Evolutionary conservation across 2,888 invertebrate genomes (phyloP).

Genomic region (Mycogona germanica): DNA sequence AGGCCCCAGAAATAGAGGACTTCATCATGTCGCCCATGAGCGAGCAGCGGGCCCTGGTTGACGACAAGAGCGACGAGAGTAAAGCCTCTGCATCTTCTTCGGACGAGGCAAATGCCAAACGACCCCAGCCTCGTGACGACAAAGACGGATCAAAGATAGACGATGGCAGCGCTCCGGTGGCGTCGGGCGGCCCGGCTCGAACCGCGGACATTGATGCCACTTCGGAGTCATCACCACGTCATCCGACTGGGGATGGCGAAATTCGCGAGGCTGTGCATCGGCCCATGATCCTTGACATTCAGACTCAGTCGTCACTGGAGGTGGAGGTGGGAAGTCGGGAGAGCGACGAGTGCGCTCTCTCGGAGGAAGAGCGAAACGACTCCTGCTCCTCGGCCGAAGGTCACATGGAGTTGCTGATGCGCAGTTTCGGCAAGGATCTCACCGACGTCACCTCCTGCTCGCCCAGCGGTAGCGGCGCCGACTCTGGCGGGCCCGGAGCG

Average conservation of each 20-base stretch:
- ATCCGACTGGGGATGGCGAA: neutral
- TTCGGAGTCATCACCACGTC: no score
- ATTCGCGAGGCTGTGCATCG: neutral
- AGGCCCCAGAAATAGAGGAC: conserved; percentile 33
- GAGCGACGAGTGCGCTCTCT: conserved; percentile 25
- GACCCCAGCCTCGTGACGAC: no score
- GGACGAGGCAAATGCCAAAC: no score
- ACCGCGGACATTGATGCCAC: neutral
- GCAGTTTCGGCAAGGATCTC: conserved; percentile 12
- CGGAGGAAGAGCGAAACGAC: conserved; percentile 21
- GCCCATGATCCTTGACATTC: conserved; percentile 13
- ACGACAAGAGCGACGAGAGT: neutral
- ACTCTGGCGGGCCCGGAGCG: neutral
- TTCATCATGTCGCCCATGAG: conserved; percentile 26
- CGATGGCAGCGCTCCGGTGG: no score
- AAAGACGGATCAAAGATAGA: no score
- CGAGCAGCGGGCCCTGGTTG: conserved; percentile 17
- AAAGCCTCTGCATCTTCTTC: neutral
- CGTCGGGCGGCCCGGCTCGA: no score
- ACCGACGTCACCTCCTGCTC: neutral
- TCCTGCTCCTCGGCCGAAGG: neutral
- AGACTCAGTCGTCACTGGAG: conserved; percentile 27
- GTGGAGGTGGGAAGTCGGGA: conserved; percentile 24
- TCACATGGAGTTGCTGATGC: conserved; percentile 12
- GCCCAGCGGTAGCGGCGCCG: neutral